Evolutionary conservation across 1,140 invertebrate genomes (phyloP), one percentile per base, ranked within the genome.

Genomic region (Rhopalosiphum padi): DNA sequence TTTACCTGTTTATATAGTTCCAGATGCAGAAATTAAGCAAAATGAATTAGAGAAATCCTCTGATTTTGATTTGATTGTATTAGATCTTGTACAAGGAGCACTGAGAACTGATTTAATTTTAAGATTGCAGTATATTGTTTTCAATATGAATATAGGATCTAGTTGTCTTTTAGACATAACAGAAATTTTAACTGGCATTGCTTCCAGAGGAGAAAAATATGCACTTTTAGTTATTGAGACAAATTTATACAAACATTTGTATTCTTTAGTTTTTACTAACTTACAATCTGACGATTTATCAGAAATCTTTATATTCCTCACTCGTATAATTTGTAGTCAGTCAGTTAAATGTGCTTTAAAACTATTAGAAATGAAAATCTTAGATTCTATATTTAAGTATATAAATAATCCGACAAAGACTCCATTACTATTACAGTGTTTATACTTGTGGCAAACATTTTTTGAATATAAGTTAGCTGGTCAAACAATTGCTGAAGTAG

Each of bases 21-120:
- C 95, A 93, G 95, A 95, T 94, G 95, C 95, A 88, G 94, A 93
- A 90, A 93, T 95, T 35, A 94, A 94, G 77, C 94, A 92, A 83
- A 91, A 91, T 86, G 94, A 95, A 37, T 94, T 94, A 25, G 95
- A 96, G 94, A 96, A 97, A 94, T 95, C 98, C 87, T 98, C 98
- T 95, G 98, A 99, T 96, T 97, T 97, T 95, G 97, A 98, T 95
- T 95, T 99, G 87, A 96, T 97, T 22, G 97, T 97, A 95, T 96
- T 97, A 35, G 97, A 98, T 96, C 95, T 98, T 2, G 96, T 98
- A 53, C 96, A 97, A 95, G 97, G 97, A 91, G 95, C 98, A 37
- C 94, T 98, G 22, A 96, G 98, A 94, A 98, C 98, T 92, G 97
- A 98, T 95, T 96, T 99, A 94, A 95, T 98, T 77, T 95, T 97